These are phyloP conservation scores for Drosophila paramelanica DNA, from an alignment of 2,888 invertebrate species.

Conservation along the genomic window DNA sequence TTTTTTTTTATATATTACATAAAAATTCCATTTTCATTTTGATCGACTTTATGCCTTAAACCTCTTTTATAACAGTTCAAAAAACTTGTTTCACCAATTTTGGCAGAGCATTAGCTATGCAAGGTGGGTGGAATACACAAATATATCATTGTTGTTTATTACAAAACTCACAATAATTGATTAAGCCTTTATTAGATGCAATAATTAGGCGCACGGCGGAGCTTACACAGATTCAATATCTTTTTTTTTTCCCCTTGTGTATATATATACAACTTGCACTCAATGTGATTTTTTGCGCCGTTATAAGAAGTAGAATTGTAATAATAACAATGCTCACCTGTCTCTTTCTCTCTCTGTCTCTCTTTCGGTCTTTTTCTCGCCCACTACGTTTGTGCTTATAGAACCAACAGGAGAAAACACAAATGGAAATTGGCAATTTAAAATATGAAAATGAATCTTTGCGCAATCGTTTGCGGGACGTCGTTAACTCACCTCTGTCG, in stretches of 20 bases:
- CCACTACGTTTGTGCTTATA: slow-evolving; percentile 42
- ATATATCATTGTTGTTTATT: neutral
- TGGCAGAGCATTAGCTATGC: neutral
- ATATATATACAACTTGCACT: slow-evolving; percentile 6
- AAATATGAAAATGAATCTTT: slow-evolving; percentile 91
- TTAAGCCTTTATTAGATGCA: neutral
- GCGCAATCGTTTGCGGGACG: slow-evolving; percentile 91
- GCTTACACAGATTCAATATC: too few species aligned
- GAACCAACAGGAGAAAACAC: slow-evolving; percentile 84
- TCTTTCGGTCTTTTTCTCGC: neutral
- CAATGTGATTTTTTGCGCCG: slow-evolving; percentile 9
- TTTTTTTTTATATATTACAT: too few species aligned
- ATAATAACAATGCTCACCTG: slow-evolving; percentile 23
- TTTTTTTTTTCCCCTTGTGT: neutral
- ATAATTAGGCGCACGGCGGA: neutral
- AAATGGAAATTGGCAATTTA: slow-evolving; percentile 86
- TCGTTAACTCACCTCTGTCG: slow-evolving; percentile 92
- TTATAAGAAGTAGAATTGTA: slow-evolving; percentile 12
- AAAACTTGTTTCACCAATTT: neutral
- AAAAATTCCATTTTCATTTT: too few species aligned
- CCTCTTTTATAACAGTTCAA: too few species aligned
- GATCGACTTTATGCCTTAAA: too few species aligned
- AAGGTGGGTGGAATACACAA: neutral
- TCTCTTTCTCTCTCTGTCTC: slow-evolving; percentile 10
- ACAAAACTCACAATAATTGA: neutral